Base-by-base conservation (phyloP, 2,888 invertebrate species). In the Hyppa rectilinea region DNA sequence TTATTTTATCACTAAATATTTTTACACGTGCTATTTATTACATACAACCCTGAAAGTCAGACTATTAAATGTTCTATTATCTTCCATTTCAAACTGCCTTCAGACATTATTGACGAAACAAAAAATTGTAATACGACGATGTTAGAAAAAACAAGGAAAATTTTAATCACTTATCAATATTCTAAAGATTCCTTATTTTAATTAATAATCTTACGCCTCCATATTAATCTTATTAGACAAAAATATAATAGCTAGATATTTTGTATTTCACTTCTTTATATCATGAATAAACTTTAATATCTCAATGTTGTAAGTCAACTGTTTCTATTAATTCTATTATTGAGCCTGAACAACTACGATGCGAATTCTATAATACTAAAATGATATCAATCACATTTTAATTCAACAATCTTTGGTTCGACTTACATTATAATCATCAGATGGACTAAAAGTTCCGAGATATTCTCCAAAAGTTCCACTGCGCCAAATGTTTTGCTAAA, bases 1-100 rank as follows among this genome's bases (percentile, higher is more conserved):
- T 61, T 71, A 74, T 59, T 75, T 66, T 82, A 79, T 69, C 67
- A 72, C 81, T 84, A 81, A 70, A 81, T 81, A 78, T 71, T 78
- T 75, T 78, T 77, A 84, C 80, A 78, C 64, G 72, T 85, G 81
- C 84, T 87, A 87, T 83, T 80, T 85, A 85, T 83, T 85, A 87
- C 83, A 82, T 87, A 89, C 87, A 92, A 92, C 92, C 92, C 92
- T 92, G 92, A 87, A 90, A 87, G 86, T 91, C 92, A 91, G 91
- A 92, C 91, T 91, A 91, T 90, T 86, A 83, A 85, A 87, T 82
- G 87, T 82, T 78, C 86, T 87, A 86, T 87, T 81, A 77, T 76
- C 78, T 76, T 81, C 75, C 73, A 73, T 82, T 73, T 71, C 73
- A 49, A 80, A 80, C 83, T 67, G 85, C 67, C 83, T 85, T 82